phyloP scores from a whole-genome alignment of 2,888 invertebrate species.

The Athalia circularis region DNA sequence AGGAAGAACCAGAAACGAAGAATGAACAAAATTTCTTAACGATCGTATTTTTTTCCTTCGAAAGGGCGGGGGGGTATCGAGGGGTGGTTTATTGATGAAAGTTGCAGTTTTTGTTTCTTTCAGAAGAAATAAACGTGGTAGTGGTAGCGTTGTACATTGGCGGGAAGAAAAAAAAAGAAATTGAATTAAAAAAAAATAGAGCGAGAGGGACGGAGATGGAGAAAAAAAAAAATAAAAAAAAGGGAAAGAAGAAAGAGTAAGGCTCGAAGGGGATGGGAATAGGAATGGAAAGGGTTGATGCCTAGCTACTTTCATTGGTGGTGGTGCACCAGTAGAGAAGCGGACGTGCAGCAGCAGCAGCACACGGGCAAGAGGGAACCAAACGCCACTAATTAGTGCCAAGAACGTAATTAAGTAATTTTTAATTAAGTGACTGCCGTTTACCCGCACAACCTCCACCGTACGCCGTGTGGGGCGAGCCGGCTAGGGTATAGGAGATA shows the following conservation, averaged over 20 bases:
- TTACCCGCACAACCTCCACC: slow-evolving; percentile 69
- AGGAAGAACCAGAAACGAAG: no score
- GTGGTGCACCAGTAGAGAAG: background rate
- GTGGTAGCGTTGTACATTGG: no score
- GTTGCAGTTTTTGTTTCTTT: no score
- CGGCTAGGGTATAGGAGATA: background rate
- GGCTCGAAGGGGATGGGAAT: background rate
- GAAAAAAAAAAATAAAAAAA: background rate
- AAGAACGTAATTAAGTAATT: slow-evolving; percentile 82
- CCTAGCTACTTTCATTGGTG: background rate
- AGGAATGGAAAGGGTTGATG: background rate
- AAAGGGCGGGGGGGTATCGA: no score
- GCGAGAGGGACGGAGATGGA: no score
- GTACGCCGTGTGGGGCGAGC: slow-evolving; percentile 34
- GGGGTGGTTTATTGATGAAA: no score
- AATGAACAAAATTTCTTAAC: no score
- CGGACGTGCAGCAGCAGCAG: background rate
- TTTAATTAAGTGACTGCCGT: slow-evolving; percentile 79
- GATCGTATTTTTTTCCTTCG: no score
- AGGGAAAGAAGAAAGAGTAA: background rate
- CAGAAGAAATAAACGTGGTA: no score
- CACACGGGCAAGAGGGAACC: slow-evolving; percentile 65
- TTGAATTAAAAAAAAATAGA: no score
- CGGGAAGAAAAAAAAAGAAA: no score
- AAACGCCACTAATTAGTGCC: slow-evolving; percentile 79